These are phyloP conservation scores for Actinopyga echinites DNA, from an alignment of 53 echinoderm and acorn worm genomes.

Conservation along the genomic window DNA sequence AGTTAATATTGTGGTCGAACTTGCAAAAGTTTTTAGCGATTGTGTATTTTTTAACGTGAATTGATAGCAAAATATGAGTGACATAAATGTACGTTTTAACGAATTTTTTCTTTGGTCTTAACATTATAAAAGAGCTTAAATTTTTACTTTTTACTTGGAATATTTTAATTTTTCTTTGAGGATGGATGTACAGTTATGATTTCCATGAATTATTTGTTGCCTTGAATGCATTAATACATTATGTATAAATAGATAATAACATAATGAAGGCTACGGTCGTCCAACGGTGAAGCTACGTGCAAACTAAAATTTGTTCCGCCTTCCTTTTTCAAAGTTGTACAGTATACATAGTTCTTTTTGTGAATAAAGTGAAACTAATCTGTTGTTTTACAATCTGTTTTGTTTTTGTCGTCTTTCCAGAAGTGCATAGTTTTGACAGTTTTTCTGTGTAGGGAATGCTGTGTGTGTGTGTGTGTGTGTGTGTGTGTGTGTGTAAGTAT, in stretches of 20 bases:
- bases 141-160: too few relatives aligned
- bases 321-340: slow-evolving; percentile 18
- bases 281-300: slow-evolving; percentile 30
- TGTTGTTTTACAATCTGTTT: slow-evolving; percentile 14
- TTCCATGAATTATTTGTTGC: slow-evolving; percentile 16
- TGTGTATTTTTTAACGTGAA: slow-evolving; percentile 25
- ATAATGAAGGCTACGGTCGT: neutral
- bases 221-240: slow-evolving; percentile 26
- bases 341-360: slow-evolving; percentile 20
- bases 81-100: slow-evolving; percentile 18
- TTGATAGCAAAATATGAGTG: slow-evolving; percentile 1
- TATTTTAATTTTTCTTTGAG: too few relatives aligned
- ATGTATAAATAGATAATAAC: slow-evolving; percentile 20
- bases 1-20: neutral
- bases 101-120: neutral
- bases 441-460: too few relatives aligned
- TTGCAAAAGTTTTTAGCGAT: neutral
- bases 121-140: too few relatives aligned
- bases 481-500: too few relatives aligned
- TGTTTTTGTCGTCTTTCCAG: neutral
- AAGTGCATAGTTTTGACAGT: too few relatives aligned
- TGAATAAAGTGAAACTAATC: slow-evolving; percentile 30
- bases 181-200: slow-evolving; percentile 3
- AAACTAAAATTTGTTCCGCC: neutral
- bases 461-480: too few relatives aligned